Base-by-base conservation (phyloP, 2,888 invertebrate species). In the Tachystola acroxantha region DNA sequence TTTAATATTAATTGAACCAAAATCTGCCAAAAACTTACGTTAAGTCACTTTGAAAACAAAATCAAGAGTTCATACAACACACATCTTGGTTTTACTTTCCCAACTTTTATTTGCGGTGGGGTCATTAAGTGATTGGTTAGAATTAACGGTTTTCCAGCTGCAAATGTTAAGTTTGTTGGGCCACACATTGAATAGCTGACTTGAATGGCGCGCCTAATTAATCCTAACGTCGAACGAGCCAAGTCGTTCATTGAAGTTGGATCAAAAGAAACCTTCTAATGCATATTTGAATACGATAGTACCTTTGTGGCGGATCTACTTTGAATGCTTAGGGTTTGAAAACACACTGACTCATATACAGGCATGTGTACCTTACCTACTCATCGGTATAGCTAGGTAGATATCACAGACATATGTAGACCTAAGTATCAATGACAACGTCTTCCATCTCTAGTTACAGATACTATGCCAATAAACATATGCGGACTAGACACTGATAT, bases 191-290 rank as follows among this genome's bases (percentile, higher is more conserved):
- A 73, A 74, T 68, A 59, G 67, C 54, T 53, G 45, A 48, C 53
- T 70, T 79, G 73, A 81, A 79, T 77, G 69, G 70, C 65, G 57
- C 54, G 45, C 61, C 72, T 75, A 77, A 81, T 78, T 80, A 79
- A 76, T 81, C 74, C 72, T 50, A 50, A 61, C 63, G 68, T 68
- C 69, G 70, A 74, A 69, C 59, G 49, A 60, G 55, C 50, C 53
- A 57, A 54, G 36, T 10, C 57, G 51, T 59, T 72, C 71, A 71
- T 67, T 72, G 70, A 68, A 58, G 57, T 37, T 49, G 64, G 65
- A 77, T 81, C 74, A 77, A 81, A 85, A 81, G 77, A 80, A 76
- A 72, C 68, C 71, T 69, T 53, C 64, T 81, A 81, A 84, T 84
- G 82, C 68, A 69, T 74, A 82, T 82, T 80, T 81, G 80, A 84